A percentile compares a stretch with the other conserved stretches of the same genome.
phyloP scores from a whole-genome alignment of 2,888 invertebrate genomes.

The Melanostoma mellinum region DNA sequence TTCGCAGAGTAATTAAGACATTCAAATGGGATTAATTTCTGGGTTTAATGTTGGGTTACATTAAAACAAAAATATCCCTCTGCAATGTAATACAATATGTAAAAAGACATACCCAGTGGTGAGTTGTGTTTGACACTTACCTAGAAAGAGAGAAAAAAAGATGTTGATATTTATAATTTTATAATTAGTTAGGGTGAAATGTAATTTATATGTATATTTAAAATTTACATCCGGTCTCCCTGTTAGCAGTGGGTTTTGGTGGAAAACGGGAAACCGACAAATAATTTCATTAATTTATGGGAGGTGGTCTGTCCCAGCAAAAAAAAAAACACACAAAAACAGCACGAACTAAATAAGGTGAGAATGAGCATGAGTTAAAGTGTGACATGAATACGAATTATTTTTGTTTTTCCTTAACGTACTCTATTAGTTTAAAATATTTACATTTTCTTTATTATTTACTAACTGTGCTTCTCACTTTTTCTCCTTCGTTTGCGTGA shows the following conservation, averaged over 20 bases:
- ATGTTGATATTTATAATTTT: background rate
- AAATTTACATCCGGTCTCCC: background rate
- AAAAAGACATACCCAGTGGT: conserved; percentile 17
- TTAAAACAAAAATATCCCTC: conserved; percentile 6
- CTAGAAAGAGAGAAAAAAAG: conserved; percentile 26
- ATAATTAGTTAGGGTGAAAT: background rate
- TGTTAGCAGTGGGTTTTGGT: background rate
- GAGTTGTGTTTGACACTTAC: conserved; percentile 39
- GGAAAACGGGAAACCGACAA: background rate
- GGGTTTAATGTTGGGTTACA: background rate
- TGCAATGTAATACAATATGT: background rate
- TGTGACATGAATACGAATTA: too few relatives aligned
- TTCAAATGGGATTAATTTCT: conserved; percentile 60
- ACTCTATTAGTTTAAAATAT: too few relatives aligned
- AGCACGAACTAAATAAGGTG: too few relatives aligned
- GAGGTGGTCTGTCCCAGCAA: too few relatives aligned
- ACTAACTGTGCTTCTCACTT: too few relatives aligned
- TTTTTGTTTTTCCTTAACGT: too few relatives aligned
- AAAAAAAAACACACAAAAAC: too few relatives aligned
- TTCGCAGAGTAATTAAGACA: conserved; percentile 51
- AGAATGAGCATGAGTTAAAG: too few relatives aligned
- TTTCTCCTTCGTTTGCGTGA: too few relatives aligned
- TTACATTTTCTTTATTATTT: too few relatives aligned
- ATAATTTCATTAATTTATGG: background rate
- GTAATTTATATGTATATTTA: conserved; percentile 1